Evolutionary conservation across 2,888 invertebrate species (phyloP).

Genomic region (Drosophila acutilabella): DNA sequence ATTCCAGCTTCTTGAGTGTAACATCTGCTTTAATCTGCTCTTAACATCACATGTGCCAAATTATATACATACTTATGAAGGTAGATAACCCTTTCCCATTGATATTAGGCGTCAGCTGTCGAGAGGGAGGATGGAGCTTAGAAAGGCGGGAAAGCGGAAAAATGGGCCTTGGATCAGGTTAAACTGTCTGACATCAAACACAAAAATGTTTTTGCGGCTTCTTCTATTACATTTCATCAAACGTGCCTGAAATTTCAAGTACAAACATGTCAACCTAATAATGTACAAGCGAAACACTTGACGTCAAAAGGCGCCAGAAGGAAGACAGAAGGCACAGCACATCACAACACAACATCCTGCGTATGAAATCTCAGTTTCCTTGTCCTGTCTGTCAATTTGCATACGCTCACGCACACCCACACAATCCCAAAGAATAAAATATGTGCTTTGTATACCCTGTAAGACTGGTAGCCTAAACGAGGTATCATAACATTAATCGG

Average conservation of each 20-base stretch:
- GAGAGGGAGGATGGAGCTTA: not conserved
- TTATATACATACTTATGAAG: constrained; percentile 10
- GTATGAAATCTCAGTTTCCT: constrained; percentile 35
- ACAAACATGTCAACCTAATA: constrained; percentile 68
- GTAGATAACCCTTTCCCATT: constrained; percentile 8
- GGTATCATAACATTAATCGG: too few species aligned
- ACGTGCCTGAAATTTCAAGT: constrained; percentile 71
- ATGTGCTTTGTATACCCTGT: constrained; percentile 14
- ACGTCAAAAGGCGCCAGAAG: constrained; percentile 36
- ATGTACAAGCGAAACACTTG: constrained; percentile 55
- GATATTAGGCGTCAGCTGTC: constrained; percentile 16
- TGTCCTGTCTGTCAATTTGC: constrained; percentile 25
- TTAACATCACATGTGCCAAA: constrained; percentile 9
- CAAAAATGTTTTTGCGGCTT: constrained; percentile 46
- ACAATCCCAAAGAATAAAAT: not conserved
- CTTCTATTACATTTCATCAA: constrained; percentile 63
- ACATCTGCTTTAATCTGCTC: constrained; percentile 14
- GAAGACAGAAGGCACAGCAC: not conserved
- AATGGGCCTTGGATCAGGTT: constrained; percentile 5
- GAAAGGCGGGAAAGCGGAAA: not conserved
- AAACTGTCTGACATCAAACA: constrained; percentile 27
- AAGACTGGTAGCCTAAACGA: not conserved
- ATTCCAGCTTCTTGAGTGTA: not conserved
- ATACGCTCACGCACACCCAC: constrained; percentile 7
- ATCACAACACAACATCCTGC: constrained; percentile 23